These are phyloP conservation scores for Drosophila nr. perissopoda DNA, from an alignment of 2,888 invertebrate species.

Conservation along the genomic window DNA sequence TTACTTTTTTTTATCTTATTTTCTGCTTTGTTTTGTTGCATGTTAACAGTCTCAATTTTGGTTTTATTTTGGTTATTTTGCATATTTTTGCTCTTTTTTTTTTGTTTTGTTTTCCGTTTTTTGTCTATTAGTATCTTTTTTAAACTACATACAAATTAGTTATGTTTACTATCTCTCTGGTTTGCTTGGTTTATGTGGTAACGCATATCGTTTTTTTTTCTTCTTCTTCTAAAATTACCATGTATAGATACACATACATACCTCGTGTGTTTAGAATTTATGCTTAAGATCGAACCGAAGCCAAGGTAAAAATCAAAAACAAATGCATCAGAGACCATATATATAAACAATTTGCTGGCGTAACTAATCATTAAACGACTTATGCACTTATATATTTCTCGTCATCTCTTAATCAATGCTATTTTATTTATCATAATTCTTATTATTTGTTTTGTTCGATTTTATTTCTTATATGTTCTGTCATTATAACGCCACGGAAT, in stretches of 20 bases:
- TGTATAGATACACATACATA: conserved; percentile 53
- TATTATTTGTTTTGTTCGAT: conserved; percentile 10
- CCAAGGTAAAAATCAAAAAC: conserved; percentile 38
- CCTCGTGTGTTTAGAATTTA: conserved; percentile 39
- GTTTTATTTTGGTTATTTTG: conserved; percentile 71
- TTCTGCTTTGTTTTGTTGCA: conserved; percentile 59
- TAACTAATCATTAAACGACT: conserved; percentile 55
- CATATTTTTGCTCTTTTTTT: conserved; percentile 71
- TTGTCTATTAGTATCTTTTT: conserved; percentile 52
- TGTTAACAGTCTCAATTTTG: conserved; percentile 77
- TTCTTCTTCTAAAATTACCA: conserved; percentile 59
- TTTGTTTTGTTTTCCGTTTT: conserved; percentile 46
- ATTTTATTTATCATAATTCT: conserved; percentile 28
- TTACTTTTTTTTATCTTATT: conserved; percentile 45
- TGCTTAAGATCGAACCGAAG: conserved; percentile 46
- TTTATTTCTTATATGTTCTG: not conserved
- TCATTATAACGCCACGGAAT: conserved; percentile 23
- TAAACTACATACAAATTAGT: conserved; percentile 72
- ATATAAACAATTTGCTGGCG: conserved; percentile 52
- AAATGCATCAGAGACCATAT: conserved; percentile 29
- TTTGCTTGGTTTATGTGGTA: conserved; percentile 48
- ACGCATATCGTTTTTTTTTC: conserved; percentile 1
- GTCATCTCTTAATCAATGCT: conserved; percentile 41
- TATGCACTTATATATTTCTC: conserved; percentile 36
- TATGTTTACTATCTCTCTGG: conserved; percentile 57